Percentiles rank a stretch among this genome's conserved stretches.
phyloP scores from a whole-genome alignment of 2,888 invertebrate species.

The Noctuana brunneofusca region DNA sequence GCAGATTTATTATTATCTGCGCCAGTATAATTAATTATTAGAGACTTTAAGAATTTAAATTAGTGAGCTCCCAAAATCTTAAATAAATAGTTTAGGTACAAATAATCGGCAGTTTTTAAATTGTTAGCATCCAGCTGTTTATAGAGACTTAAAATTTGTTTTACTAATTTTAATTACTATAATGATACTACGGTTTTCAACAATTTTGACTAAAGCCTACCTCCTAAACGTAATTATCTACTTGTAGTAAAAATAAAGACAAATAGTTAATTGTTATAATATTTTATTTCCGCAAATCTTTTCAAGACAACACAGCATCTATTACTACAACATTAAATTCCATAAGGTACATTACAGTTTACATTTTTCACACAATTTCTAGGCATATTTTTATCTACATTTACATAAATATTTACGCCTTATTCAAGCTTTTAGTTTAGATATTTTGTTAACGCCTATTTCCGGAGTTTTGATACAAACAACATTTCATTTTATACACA shows the following conservation, averaged over 20 bases:
- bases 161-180: no score
- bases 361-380: conserved; percentile 13
- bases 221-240: no score
- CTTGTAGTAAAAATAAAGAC: neutral
- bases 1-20: no score
- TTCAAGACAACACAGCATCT: conserved; percentile 57
- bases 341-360: conserved; percentile 65
- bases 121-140: no score
- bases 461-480: conserved; percentile 68
- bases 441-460: conserved; percentile 17
- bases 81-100: no score
- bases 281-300: conserved; percentile 60
- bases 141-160: no score
- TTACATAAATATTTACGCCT: neutral
- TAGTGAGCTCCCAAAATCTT: no score
- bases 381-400: neutral
- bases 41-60: no score
- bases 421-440: neutral
- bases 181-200: no score
- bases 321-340: conserved; percentile 58
- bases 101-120: no score
- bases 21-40: no score
- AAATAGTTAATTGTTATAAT: conserved; percentile 38
- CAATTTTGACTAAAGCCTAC: no score
- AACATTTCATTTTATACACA: conserved; percentile 47